phyloP scores from a whole-genome alignment of 2,113 vertebrate species.

The Meleagris gallopavo region DNA sequence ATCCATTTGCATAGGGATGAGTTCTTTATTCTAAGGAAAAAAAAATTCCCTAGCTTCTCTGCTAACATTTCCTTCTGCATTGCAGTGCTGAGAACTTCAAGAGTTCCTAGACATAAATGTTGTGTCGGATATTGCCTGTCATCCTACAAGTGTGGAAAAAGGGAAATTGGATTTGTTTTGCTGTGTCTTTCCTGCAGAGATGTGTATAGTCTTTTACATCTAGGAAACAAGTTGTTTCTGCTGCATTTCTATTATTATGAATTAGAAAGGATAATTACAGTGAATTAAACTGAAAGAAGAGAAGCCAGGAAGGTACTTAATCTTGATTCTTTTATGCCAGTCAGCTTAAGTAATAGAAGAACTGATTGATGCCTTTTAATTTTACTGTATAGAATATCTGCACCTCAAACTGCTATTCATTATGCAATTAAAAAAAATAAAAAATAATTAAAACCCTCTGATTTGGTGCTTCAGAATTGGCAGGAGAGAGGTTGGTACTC shows the following conservation, averaged over 20 bases:
- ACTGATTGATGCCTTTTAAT: not conserved
- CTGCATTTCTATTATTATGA: not conserved
- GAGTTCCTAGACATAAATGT: not conserved
- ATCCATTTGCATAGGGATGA: accelerated
- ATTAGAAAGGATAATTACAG: not conserved
- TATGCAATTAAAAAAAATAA: not conserved
- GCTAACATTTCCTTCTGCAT: not conserved
- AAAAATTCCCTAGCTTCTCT: not conserved
- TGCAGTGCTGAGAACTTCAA: not conserved
- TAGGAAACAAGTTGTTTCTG: not conserved
- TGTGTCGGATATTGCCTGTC: not conserved
- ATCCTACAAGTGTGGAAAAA: not conserved
- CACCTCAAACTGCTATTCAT: not conserved
- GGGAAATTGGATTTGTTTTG: not conserved
- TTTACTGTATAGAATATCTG: not conserved
- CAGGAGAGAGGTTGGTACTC: not conserved
- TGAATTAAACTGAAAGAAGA: not conserved
- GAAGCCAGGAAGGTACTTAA: not conserved
- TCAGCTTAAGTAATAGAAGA: not conserved
- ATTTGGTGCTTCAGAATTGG: not conserved
- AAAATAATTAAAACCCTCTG: not conserved
- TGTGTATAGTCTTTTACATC: not conserved
- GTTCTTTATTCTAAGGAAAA: not conserved
- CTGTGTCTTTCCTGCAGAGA: not conserved
- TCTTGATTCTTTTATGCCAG: not conserved